These are phyloP conservation scores for Diceros bicornis DNA, from an alignment of 2,797 vertebrate genomes.

Conservation along the genomic window DNA sequence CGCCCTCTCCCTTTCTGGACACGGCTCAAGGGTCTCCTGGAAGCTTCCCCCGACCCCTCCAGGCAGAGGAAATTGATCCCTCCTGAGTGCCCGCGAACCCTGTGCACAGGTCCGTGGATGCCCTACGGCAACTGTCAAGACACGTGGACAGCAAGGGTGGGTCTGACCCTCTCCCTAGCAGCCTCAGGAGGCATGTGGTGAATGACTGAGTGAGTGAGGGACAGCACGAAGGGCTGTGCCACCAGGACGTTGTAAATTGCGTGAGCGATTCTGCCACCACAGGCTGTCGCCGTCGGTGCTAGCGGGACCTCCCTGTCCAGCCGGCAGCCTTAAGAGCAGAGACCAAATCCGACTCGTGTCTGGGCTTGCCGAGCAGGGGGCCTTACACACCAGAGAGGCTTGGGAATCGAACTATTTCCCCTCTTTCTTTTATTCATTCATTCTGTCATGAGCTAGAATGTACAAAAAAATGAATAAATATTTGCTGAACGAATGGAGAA, in stretches of 20 bases:
- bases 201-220: not conserved
- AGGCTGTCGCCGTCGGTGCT: accelerated
- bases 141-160: accelerated
- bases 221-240: not conserved
- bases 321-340: not conserved
- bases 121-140: not conserved
- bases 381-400: not conserved
- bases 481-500: not conserved
- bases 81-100: not conserved
- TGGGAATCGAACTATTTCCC: not conserved
- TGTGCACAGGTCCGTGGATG: accelerated
- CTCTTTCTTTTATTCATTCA: not conserved
- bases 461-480: not conserved
- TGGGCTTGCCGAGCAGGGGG: not conserved
- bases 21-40: not conserved
- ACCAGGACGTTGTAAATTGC: accelerated
- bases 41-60: not conserved
- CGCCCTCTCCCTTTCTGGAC: not conserved
- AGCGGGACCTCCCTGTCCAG: not conserved
- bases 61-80: not conserved
- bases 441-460: not conserved
- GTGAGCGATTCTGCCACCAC: not conserved
- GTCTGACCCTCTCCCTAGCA: not conserved
- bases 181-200: not conserved
- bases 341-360: too few species aligned